Conservation (phyloP, 1,140 invertebrate species). For the Diplogasteroides magnus region DNA sequence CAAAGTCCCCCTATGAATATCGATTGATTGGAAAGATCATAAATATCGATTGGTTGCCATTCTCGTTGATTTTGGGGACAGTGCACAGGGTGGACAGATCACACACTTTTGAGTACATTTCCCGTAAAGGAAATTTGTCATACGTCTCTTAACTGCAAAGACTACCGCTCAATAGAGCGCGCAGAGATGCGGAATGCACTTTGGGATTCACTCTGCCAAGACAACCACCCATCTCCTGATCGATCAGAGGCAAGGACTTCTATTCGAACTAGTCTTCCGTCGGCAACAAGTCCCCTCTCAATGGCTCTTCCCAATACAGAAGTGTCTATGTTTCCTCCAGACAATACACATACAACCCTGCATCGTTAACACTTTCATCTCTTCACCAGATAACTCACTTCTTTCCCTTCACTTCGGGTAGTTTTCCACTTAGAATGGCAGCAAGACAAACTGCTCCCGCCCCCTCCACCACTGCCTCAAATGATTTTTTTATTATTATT, state of each 20-base stretch:
- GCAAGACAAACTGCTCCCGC: slow-evolving; percentile 81
- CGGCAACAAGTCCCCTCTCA: slow-evolving; percentile 79
- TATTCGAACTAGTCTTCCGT: slow-evolving; percentile 78
- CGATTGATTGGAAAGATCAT: too few species aligned
- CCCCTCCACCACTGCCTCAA: slow-evolving; percentile 80
- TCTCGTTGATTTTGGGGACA: too few species aligned
- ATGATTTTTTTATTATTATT: neutral
- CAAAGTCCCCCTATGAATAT: too few species aligned
- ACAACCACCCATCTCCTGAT: slow-evolving; percentile 56
- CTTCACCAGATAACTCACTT: slow-evolving; percentile 62
- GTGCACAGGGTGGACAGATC: too few species aligned
- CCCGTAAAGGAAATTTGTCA: too few species aligned
- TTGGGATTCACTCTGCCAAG: too few species aligned
- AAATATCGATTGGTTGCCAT: too few species aligned
- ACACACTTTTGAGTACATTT: too few species aligned
- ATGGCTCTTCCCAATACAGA: slow-evolving; percentile 79
- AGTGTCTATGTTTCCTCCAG: slow-evolving; percentile 88
- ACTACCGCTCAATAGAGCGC: too few species aligned
- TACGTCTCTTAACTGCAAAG: too few species aligned
- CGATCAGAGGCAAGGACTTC: slow-evolving; percentile 77
- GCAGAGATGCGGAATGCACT: too few species aligned
- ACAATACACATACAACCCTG: slow-evolving; percentile 75
- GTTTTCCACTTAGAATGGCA: slow-evolving; percentile 73
- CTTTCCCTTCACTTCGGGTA: slow-evolving; percentile 78
- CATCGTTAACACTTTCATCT: too few species aligned